Conservation (phyloP, 1,140 invertebrate species). For the Ptiloglossa arizonensis region DNA sequence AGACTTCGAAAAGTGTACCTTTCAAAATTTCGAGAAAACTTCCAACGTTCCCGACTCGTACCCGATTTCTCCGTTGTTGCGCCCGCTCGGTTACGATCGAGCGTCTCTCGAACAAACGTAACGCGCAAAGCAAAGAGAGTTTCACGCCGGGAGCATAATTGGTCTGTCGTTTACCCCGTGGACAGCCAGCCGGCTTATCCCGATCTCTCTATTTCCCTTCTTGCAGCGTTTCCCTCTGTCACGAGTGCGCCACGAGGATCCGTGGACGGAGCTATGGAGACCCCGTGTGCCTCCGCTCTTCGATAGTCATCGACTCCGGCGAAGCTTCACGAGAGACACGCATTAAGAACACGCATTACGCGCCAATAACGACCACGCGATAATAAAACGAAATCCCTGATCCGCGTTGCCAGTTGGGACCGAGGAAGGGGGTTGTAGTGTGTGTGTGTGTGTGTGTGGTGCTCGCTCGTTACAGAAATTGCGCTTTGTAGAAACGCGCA, state of each 20-base stretch:
- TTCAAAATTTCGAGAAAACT: no score
- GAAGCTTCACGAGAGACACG: conserved; percentile 32
- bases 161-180: conserved; percentile 44
- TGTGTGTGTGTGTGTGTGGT: no score
- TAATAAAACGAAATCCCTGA: conserved; percentile 28
- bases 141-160: conserved; percentile 51
- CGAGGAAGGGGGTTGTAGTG: no score
- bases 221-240: conserved; percentile 19
- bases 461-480: conserved; percentile 29
- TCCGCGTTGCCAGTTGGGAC: no score
- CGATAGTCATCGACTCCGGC: conserved; percentile 21
- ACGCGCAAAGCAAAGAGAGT: conserved; percentile 25
- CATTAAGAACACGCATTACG: conserved; percentile 35
- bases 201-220: conserved; percentile 52
- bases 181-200: not conserved
- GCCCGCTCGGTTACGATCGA: not conserved
- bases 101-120: conserved; percentile 1
- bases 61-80: conserved; percentile 24
- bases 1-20: no score
- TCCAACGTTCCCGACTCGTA: conserved; percentile 22
- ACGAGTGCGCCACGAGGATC: not conserved
- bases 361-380: conserved; percentile 12
- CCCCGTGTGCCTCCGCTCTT: conserved; percentile 11
- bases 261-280: conserved; percentile 14
- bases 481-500: not conserved